phyloP scores from a whole-genome alignment of 2,888 invertebrate genomes.

The Neoascia interrupta region DNA sequence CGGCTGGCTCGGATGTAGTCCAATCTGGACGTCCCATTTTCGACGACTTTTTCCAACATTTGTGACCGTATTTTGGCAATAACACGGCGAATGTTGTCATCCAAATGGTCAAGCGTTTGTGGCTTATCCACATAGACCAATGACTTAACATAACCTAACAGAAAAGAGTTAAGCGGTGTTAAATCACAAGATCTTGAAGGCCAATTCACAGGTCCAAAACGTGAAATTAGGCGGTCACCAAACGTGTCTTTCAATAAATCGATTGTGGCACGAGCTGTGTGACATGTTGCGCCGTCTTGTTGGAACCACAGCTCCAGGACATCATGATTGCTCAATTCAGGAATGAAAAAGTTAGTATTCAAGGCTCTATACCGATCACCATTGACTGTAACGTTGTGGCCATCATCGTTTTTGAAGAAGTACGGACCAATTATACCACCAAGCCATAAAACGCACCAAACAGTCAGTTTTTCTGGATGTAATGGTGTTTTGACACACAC shows the following conservation, averaged over 20 bases:
- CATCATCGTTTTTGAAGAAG: constrained; percentile 43
- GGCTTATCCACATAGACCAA: not conserved
- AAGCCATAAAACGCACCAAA: constrained; percentile 28
- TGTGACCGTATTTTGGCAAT: not conserved
- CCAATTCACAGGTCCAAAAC: constrained; percentile 11
- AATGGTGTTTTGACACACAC: constrained; percentile 40
- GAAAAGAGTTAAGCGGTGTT: too few relatives aligned
- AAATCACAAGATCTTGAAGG: too few relatives aligned
- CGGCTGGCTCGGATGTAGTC: constrained; percentile 10
- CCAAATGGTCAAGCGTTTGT: not conserved
- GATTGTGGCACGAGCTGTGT: constrained; percentile 18
- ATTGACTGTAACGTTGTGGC: constrained; percentile 49
- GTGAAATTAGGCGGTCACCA: constrained; percentile 18
- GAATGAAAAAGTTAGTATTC: constrained; percentile 43
- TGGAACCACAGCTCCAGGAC: constrained; percentile 22
- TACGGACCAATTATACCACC: constrained; percentile 29
- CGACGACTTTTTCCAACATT: not conserved
- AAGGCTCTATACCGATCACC: constrained; percentile 34
- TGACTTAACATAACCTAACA: too few relatives aligned
- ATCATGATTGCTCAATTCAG: constrained; percentile 10
- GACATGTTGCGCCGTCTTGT: constrained; percentile 35
- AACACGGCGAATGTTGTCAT: not conserved
- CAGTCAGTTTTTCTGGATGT: constrained; percentile 49
- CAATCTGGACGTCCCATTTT: not conserved
- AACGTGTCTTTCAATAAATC: constrained; percentile 18